Evolutionary conservation across 2,113 vertebrate species (phyloP), one percentile per base, ranked within the genome.

Genomic region (Xyliphius kryptos): DNA sequence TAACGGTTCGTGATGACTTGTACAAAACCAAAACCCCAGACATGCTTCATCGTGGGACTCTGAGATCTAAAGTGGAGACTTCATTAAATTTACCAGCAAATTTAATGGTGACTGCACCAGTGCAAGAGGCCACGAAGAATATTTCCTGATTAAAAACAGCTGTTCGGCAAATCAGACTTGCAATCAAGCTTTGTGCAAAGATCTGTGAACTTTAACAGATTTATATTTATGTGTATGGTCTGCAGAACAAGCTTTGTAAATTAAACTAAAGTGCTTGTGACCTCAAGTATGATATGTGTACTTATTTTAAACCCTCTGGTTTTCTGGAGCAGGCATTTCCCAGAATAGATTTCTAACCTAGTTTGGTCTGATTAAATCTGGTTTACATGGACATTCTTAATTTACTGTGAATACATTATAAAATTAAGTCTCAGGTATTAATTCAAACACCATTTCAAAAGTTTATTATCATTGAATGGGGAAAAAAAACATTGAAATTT

Each of bases 291-390:
- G 32, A 22, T 12, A 13, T 61, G 47, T 73, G 61, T 36, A 43
- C 46, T 68, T 46, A 73, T 73, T 73, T 56, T 22, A 36, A 61
- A 56, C 56, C 26, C 51, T 36, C 62, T 53, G 65, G 54, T 53
- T 74, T 73, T 75, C 65, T 73, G 46, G 70, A 77, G 65, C 70
- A 73, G 50, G 64, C 65, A 72, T 63, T 47, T 69, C 73, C 71
- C 68, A 73, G 70, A 77, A 77, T 71, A 71, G 70, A 62, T 48
- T 11, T 56, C 53, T 63, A 68, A 75, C 70, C 70, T 48, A 68
- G 52, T 73, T 77, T 46, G 17, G 38, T 53, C 26, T 14, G 38
- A 73, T 66, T 55, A 60, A 60, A 70, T 51, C 44, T 38, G 3
- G 15, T 46, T 5, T 56, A 37, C 58, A 52, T 56, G 15, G 15